Evolutionary conservation across 2,888 invertebrate species (phyloP).

Genomic region (Drosophila niveifrons): DNA sequence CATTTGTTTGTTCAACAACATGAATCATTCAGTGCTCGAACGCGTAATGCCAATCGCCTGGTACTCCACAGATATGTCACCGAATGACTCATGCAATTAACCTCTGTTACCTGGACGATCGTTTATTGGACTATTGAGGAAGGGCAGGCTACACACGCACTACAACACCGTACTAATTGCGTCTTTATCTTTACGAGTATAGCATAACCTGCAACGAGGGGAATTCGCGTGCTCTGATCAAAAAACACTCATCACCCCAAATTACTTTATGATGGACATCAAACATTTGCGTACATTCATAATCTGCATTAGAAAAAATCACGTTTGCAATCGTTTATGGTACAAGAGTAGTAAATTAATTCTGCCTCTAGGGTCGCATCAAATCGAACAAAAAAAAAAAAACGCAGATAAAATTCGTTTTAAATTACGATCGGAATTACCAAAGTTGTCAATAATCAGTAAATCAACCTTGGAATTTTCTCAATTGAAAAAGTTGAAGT

Average conservation of each 20-base stretch:
- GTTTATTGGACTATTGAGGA: slow-evolving; percentile 27
- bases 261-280: background rate
- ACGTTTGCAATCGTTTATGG: background rate
- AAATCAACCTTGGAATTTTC: no score
- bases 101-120: slow-evolving; percentile 1
- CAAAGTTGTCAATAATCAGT: no score
- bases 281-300: background rate
- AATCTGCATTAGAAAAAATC: background rate
- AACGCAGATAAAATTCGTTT: background rate
- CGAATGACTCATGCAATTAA: slow-evolving; percentile 31
- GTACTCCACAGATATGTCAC: slow-evolving; percentile 2
- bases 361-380: background rate
- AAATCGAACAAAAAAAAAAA: background rate
- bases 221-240: background rate
- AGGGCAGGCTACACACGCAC: slow-evolving; percentile 17
- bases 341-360: background rate
- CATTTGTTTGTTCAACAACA: slow-evolving; percentile 14
- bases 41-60: background rate
- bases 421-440: background rate
- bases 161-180: background rate
- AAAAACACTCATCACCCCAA: background rate
- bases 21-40: slow-evolving; percentile 36
- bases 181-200: slow-evolving; percentile 2
- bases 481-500: no score
- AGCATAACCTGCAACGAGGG: background rate